phyloP scores from a whole-genome alignment of 2,113 vertebrate genomes.

The Indri indri region DNA sequence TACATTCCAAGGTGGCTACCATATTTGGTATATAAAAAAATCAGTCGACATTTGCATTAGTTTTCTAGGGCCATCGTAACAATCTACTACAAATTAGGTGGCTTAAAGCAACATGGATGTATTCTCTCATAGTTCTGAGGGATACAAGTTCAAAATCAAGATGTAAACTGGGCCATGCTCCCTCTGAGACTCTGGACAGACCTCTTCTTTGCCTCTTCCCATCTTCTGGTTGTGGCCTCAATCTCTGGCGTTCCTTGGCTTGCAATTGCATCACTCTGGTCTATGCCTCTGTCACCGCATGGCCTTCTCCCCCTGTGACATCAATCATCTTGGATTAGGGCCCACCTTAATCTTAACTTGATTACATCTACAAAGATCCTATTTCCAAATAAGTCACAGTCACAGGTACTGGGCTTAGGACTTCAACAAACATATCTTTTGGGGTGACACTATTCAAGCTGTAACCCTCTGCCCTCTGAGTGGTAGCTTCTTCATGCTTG shows the following conservation, averaged over 20 bases:
- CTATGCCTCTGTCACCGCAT: background rate
- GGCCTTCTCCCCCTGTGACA: background rate
- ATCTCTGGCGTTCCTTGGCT: background rate
- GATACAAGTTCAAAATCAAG: background rate
- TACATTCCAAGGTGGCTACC: background rate
- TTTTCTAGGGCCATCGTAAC: background rate
- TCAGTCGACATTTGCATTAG: background rate
- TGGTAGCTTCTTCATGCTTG: background rate
- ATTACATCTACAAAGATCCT: background rate
- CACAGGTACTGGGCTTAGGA: background rate
- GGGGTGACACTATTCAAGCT: background rate
- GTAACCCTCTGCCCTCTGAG: background rate
- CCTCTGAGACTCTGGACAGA: background rate
- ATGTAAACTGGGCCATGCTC: accelerated
- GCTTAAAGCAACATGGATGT: background rate
- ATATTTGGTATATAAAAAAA: background rate
- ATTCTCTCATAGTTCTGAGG: background rate
- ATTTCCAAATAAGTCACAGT: background rate
- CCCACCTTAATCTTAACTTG: background rate
- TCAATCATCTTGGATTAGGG: background rate
- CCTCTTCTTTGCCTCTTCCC: too few species aligned
- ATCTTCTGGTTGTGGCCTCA: background rate
- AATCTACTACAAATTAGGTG: background rate
- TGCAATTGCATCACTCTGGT: background rate
- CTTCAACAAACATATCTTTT: background rate